Percentiles rank a stretch among this genome's conserved stretches.
These are phyloP conservation scores for Eucidaris tribuloides DNA, from an alignment of 35 echinoderm and acorn worm genomes.

Conservation along the genomic window DNA sequence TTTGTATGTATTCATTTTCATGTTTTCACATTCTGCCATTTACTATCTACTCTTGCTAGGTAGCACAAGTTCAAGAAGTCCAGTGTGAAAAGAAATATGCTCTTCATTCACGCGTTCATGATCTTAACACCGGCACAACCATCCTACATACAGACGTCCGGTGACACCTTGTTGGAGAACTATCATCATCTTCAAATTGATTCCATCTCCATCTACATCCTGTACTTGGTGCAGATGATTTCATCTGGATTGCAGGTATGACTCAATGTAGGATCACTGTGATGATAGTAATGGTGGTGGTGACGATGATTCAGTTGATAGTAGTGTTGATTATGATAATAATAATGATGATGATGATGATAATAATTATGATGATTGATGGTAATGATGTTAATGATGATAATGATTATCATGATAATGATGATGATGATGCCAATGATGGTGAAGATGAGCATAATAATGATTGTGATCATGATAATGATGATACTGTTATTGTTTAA, in stretches of 20 bases:
- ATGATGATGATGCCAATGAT: no score
- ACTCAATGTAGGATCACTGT: background rate
- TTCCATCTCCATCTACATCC: slow-evolving; percentile 71
- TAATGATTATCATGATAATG: no score
- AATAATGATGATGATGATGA: background rate
- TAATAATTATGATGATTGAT: no score
- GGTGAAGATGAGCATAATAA: no score
- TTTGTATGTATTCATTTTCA: no score
- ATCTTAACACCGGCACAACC: slow-evolving; percentile 56
- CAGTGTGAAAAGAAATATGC: slow-evolving; percentile 77
- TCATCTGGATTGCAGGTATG: slow-evolving; percentile 89
- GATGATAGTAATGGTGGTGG: background rate
- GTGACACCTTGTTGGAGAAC: slow-evolving; percentile 29
- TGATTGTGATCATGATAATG: no score
- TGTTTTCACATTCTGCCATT: no score
- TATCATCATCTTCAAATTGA: slow-evolving; percentile 86
- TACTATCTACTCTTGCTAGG: no score
- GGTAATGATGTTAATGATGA: no score
- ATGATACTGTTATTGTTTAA: no score
- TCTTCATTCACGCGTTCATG: slow-evolving; percentile 75
- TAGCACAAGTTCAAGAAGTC: slow-evolving; percentile 81
- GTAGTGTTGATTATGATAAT: background rate
- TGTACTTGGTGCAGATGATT: slow-evolving; percentile 94
- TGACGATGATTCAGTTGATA: no score
- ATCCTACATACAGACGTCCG: no score